Base-by-base conservation (phyloP, 2,113 vertebrate genomes). In the Capreolus pygargus region DNA sequence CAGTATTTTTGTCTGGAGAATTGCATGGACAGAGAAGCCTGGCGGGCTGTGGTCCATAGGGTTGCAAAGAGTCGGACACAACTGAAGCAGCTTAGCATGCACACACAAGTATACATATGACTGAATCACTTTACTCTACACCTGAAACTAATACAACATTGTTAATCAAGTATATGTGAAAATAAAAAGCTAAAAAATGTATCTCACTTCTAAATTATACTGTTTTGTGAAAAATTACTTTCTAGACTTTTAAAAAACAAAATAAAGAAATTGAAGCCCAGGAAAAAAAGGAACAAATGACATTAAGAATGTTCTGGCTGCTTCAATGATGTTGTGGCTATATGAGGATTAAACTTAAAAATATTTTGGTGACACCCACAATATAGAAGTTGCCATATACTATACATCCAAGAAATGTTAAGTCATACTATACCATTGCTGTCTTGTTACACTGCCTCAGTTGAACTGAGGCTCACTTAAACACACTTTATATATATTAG, bases 41-140 rank as follows among this genome's bases (percentile, higher is more conserved):
- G 19, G 67, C 6, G n/a, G 67, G 67, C n/a, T 39, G n/a, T 39
- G 19, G 67, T 70, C 67, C 67, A 23, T 70, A 23, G n/a, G 67
- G 6, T 54, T 54, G 52, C 52, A 54, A 54, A 54, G 52, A 54
- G 52, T 7, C 52, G 5, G 54, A 70, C 67, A 70, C 0, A 5
- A 39, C 67, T 39, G 67, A 70, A 70, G n/a, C 67, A 70, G n/a
- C 67, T 70, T 36, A 70, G 19, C n/a, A 39, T 6, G 67, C 67
- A 70, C 10, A 0, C 5, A 0, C 19, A 70, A 2, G 19, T 39
- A 64, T 17, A 64, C 3, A 7, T 70, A 14, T 76, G 19, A 7
- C 23, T 76, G 3, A 2, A 27, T 43, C 70, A 25, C 23, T 76
- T 43, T 76, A 21, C 67, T 11, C 4, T 11, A 39, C 67, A 70